phyloP scores from a whole-genome alignment of 2,113 vertebrate genomes.

The Seriola aureovittata region DNA sequence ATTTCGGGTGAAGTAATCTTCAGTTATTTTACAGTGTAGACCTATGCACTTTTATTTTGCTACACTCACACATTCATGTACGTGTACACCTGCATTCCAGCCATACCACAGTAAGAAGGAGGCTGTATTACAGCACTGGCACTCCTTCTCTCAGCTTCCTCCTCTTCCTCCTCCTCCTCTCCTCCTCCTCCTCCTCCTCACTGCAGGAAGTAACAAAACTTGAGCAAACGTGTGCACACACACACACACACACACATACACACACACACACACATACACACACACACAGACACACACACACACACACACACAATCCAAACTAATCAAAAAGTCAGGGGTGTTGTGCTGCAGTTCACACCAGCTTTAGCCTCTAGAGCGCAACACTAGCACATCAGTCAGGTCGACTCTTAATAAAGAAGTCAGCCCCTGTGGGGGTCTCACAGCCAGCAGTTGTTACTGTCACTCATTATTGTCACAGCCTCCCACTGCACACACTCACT shows the following conservation, averaged over 20 bases:
- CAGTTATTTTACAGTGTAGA: conserved; percentile 10
- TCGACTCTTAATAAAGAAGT: conserved; percentile 57
- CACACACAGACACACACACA: background rate
- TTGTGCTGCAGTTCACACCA: conserved; percentile 36
- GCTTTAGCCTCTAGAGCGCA: conserved; percentile 50
- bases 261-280: background rate
- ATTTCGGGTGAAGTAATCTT: background rate
- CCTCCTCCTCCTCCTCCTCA: conserved; percentile 42
- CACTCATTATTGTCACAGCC: conserved; percentile 75
- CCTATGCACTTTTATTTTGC: conserved; percentile 15
- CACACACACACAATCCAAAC: conserved; percentile 12
- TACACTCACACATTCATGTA: conserved; percentile 22
- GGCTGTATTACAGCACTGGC: conserved; percentile 46
- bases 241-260: background rate
- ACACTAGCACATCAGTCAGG: conserved; percentile 51
- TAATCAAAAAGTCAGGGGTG: conserved; percentile 36
- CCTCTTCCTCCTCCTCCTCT: conserved; percentile 35
- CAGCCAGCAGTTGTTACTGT: conserved; percentile 77
- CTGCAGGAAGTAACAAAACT: conserved; percentile 74
- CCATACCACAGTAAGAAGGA: conserved; percentile 70
- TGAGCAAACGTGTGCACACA: conserved; percentile 41
- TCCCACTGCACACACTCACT: conserved; percentile 39
- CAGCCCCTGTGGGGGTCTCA: conserved; percentile 53
- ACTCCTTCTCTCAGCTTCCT: conserved; percentile 40
- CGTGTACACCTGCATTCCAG: conserved; percentile 76